Evolutionary conservation across 2,888 invertebrate genomes (phyloP).

Genomic region (Eustalomyia histrio): DNA sequence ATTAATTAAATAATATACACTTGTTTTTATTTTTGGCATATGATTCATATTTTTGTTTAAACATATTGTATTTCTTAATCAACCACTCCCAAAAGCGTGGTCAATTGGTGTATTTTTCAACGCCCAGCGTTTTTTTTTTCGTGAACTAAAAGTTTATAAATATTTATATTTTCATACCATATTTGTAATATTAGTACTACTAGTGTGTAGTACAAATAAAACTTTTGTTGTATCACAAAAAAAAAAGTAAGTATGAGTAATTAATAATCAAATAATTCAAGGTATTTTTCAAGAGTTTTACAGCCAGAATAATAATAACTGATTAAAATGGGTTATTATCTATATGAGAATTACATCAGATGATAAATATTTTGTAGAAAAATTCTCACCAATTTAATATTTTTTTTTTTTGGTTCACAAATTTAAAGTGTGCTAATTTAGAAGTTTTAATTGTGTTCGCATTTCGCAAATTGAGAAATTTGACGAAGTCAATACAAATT

Average conservation of each 20-base stretch:
- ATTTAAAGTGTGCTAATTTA: no score
- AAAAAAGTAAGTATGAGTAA: slow-evolving; percentile 41
- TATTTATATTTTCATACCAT: neutral
- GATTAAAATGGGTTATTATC: neutral
- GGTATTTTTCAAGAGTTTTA: slow-evolving; percentile 12
- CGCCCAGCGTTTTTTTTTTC: neutral
- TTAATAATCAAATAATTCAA: slow-evolving; percentile 57
- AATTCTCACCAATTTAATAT: no score
- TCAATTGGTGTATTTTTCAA: slow-evolving; percentile 12
- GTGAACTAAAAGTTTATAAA: neutral
- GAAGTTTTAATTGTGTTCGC: no score
- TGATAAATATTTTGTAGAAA: no score
- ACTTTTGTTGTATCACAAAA: neutral
- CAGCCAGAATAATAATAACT: neutral
- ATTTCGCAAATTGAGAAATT: no score
- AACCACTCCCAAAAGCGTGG: slow-evolving; percentile 61
- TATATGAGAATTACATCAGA: no score
- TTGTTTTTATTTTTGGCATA: neutral
- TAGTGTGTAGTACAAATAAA: neutral
- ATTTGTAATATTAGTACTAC: neutral
- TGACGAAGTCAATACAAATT: no score
- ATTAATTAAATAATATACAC: no score
- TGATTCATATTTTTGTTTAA: neutral
- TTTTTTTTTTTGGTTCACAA: no score
- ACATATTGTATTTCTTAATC: slow-evolving; percentile 30